phyloP scores from a whole-genome alignment of 2,797 vertebrate genomes.

The Lithobates sylvaticus region DNA sequence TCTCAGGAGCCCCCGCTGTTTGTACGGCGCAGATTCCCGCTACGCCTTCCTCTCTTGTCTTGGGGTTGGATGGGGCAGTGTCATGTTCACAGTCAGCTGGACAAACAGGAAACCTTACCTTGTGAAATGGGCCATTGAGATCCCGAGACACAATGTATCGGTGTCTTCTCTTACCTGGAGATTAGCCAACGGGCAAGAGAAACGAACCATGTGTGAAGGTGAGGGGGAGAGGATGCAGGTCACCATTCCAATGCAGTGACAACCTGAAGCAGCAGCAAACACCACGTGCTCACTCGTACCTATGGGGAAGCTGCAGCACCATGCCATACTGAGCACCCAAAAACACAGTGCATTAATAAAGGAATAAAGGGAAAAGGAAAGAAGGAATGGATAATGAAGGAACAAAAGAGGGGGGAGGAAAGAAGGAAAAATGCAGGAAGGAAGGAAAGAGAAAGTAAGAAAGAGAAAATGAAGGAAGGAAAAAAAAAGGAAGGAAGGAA shows the following conservation, averaged over 20 bases:
- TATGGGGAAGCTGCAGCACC: too few relatives aligned
- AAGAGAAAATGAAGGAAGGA: too few relatives aligned
- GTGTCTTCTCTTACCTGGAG: slow-evolving; percentile 39
- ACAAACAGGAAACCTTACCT: slow-evolving; percentile 56
- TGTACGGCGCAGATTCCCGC: slow-evolving; percentile 11
- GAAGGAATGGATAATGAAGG: too few relatives aligned
- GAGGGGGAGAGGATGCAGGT: not conserved
- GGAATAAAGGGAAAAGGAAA: too few relatives aligned
- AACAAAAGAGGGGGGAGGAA: too few relatives aligned
- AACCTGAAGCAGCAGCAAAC: too few relatives aligned
- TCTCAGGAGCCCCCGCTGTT: slow-evolving; percentile 4
- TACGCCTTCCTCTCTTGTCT: slow-evolving; percentile 6
- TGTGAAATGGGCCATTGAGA: slow-evolving; percentile 1
- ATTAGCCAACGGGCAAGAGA: slow-evolving; percentile 36
- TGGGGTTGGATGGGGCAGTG: not conserved
- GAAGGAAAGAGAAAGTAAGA: too few relatives aligned
- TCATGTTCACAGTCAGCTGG: slow-evolving; percentile 27
- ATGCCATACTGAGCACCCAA: too few relatives aligned
- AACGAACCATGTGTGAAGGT: not conserved
- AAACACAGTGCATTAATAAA: too few relatives aligned
- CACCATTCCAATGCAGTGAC: not conserved
- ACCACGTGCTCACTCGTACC: too few relatives aligned
- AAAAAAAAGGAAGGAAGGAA: too few relatives aligned
- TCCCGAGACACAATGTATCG: slow-evolving; percentile 19
- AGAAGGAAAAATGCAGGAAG: too few relatives aligned